A percentile compares a stretch with the other conserved stretches of the same genome.
Conservation (phyloP, 2,888 invertebrate genomes). For the Lamproptera curius region DNA sequence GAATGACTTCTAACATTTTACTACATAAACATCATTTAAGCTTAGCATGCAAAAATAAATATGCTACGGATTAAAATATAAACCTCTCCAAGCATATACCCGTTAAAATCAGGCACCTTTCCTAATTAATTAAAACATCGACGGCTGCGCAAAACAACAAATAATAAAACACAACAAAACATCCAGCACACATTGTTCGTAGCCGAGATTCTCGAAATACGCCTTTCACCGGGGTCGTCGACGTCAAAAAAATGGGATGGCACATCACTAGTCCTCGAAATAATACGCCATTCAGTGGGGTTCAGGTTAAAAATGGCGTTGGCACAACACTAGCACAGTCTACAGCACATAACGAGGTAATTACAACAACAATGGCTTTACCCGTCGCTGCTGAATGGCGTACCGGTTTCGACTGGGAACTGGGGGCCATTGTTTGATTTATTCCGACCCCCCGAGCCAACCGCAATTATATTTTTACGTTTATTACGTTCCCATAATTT, state of each 20-base stretch:
- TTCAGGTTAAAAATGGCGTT: not conserved
- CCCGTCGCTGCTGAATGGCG: constrained; percentile 17
- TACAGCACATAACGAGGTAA: constrained; percentile 48
- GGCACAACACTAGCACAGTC: constrained; percentile 1
- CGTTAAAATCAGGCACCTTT: too few species aligned
- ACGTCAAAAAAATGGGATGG: not conserved
- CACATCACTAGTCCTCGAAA: not conserved
- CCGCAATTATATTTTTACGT: constrained; percentile 38
- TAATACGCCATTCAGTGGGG: not conserved
- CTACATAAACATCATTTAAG: too few species aligned
- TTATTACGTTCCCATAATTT: constrained; percentile 30
- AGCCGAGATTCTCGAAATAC: not conserved
- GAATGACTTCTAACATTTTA: too few species aligned
- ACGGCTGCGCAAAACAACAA: not conserved
- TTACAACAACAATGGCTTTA: constrained; percentile 57
- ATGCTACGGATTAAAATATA: too few species aligned
- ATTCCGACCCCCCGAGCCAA: constrained; percentile 36
- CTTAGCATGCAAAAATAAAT: too few species aligned
- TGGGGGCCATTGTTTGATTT: constrained; percentile 48
- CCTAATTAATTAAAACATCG: not conserved
- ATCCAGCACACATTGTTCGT: not conserved
- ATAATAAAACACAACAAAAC: not conserved
- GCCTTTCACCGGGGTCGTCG: not conserved
- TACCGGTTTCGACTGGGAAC: constrained; percentile 35
- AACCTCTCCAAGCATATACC: too few species aligned